Evolutionary conservation across 2,888 invertebrate genomes (phyloP).

Genomic region (Lycaena phlaeas): DNA sequence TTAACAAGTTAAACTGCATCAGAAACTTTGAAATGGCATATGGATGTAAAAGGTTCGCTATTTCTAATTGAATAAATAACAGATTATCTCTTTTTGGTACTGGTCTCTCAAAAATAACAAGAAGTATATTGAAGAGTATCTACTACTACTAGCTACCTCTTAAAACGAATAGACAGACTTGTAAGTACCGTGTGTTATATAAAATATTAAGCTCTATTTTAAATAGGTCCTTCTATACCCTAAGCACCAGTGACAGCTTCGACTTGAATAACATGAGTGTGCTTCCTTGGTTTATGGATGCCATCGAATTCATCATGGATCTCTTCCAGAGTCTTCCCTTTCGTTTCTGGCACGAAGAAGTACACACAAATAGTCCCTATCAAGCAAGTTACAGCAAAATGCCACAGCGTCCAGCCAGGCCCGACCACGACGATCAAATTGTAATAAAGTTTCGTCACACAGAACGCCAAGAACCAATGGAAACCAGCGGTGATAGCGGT

Average conservation of each 20-base stretch:
- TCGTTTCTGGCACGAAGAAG: constrained; percentile 79
- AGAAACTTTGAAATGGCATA: no score
- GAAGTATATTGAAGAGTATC: no score
- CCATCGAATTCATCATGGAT: constrained; percentile 70
- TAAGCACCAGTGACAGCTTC: constrained; percentile 39
- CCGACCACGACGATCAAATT: constrained; percentile 69
- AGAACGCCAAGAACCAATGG: constrained; percentile 80
- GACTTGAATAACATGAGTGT: constrained; percentile 60
- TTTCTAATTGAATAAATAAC: no score
- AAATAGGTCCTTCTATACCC: no score
- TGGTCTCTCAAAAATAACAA: no score
- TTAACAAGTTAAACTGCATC: no score
- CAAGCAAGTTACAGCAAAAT: constrained; percentile 75
- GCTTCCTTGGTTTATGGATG: constrained; percentile 48
- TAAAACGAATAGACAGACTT: no score
- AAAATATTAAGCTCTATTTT: no score
- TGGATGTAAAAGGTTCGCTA: no score
- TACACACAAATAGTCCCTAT: constrained; percentile 76
- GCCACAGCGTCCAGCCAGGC: constrained; percentile 76
- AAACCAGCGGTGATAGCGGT: constrained; percentile 78
- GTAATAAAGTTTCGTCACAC: constrained; percentile 75
- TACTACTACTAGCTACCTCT: no score
- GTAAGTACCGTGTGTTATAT: no score
- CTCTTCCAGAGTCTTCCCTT: constrained; percentile 68
- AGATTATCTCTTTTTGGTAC: no score